A percentile compares a stretch with the other conserved stretches of the same genome.
phyloP scores from a whole-genome alignment of 2,888 invertebrate genomes.

The Agrilus mali region DNA sequence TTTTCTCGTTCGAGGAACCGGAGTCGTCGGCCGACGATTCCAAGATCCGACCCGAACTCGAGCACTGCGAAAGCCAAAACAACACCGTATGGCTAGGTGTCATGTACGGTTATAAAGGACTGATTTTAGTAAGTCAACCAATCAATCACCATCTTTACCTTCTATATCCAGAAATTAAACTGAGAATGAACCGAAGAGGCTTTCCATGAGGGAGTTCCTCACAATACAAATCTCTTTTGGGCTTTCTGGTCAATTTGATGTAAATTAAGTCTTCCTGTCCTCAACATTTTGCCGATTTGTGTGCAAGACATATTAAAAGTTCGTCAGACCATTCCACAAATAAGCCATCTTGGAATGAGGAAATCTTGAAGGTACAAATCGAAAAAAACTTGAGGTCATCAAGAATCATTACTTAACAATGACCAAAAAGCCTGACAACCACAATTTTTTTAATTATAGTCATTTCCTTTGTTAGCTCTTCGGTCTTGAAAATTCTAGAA shows the following conservation, averaged over 20 bases:
- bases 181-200: no score
- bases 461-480: no score
- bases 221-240: no score
- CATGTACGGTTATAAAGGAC: constrained; percentile 92
- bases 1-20: constrained; percentile 77
- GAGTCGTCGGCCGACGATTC: constrained; percentile 80
- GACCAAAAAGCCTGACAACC: no score
- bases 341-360: no score
- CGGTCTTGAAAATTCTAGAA: no score
- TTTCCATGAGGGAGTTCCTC: no score
- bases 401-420: no score
- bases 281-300: not conserved
- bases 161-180: not conserved
- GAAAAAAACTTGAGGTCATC: no score
- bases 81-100: constrained; percentile 93
- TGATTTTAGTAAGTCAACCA: constrained; percentile 54
- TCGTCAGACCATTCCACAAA: no score
- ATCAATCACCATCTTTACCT: not conserved
- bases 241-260: not conserved
- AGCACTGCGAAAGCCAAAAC: constrained; percentile 91
- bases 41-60: constrained; percentile 85
- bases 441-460: no score
- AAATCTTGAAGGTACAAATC: no score
- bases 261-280: not conserved
- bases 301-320: not conserved